Evolutionary conservation across 2,797 vertebrate species (phyloP), one percentile per base, ranked within the genome.

Genomic region (Sylvia borin): DNA sequence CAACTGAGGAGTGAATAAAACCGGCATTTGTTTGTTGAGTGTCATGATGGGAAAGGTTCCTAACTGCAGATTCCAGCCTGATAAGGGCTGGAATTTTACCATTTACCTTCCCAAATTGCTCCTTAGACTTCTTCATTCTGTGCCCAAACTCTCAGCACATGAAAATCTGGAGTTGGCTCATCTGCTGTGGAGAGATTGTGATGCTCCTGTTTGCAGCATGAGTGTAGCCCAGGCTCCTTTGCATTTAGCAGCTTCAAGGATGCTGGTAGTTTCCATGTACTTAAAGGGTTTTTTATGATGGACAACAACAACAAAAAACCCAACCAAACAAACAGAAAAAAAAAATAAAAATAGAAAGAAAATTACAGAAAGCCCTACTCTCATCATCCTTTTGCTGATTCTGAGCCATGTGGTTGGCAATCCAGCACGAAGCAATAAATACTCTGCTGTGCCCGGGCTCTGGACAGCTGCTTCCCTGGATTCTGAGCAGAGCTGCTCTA

Each of bases 401-500:
- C n/a, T 8, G 50, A 34, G 53, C 60, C 25, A 3, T 6, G 31
- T 38, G 57, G 18, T 45, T 64, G 71, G 75, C 64, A 83, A 38
- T 64, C 36, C 72, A 54, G 53, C 65, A 7, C 5, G 45, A 54
- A 61, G 65, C 57, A 85, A 34, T 83, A 83, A 96, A 92, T 85
- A 22, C 64, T 76, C 2, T 27, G 77, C 48, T 60, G 40, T 92
- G 85, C 81, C 67, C 66, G 53, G 5, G 27, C 43, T 73, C 25
- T 53, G 75, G 84, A 13, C 95, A 93, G 89, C 89, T 93, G 86
- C 43, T 42, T 87, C 64, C 68, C 84, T 83, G 88, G 73, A n/a
- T 73, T 64, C 88, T 34, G 48, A 64, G 82, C 86, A 79, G 92
- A 82, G 14, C 84, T 82, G 64, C 48, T 85, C 85, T 83, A 57